Base-by-base conservation (phyloP, 1,140 invertebrate genomes). In the Dolichoris vasculosae region DNA sequence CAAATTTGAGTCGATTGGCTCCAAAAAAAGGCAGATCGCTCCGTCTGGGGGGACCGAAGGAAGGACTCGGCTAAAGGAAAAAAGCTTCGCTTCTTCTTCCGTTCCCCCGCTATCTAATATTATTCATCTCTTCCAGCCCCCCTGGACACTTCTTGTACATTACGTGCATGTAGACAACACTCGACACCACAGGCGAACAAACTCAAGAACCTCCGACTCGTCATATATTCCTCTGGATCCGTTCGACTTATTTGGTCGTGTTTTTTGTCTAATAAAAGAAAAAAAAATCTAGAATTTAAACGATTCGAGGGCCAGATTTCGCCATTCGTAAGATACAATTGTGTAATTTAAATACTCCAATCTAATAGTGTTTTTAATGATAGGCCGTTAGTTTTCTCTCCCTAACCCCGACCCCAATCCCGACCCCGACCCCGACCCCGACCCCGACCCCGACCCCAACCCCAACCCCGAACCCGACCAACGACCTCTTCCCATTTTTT, bases 271-370 rank as follows among this genome's bases (percentile, higher is more conserved):
- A 63, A 46, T 30, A 83, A 83, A 55, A 71, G 73, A 64, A 43
- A 69, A n/a, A 69, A 69, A 69, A 35, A 59, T 59, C n/a, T 55
- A 78, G 43, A 51, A 67, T 51, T 78, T 77, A 51, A 77, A 55
- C 26, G 46, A 84, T 78, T 59, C 55, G 23, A 64, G 8, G 23
- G 40, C 15, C 63, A 40, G 30, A 48, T 40, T 79, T 79, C 48
- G 75, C 64, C 40, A 32, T 67, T 80, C 67, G 38, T 55, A 80
- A 69, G n/a, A 23, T 40, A 40, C 32, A 75, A 32, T 67, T 85
- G 77, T 81, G 78, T 82, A 75, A 85, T 76, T 85, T 82, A 75
- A 85, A 85, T 85, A 85, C 78, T 85, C 78, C 84, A 81, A 38
- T 73, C 40, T 75, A 82, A 85, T 77, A 73, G 69, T 82, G 67